Base-by-base conservation (phyloP, 1,140 invertebrate species). In the Amyelois transitella region DNA sequence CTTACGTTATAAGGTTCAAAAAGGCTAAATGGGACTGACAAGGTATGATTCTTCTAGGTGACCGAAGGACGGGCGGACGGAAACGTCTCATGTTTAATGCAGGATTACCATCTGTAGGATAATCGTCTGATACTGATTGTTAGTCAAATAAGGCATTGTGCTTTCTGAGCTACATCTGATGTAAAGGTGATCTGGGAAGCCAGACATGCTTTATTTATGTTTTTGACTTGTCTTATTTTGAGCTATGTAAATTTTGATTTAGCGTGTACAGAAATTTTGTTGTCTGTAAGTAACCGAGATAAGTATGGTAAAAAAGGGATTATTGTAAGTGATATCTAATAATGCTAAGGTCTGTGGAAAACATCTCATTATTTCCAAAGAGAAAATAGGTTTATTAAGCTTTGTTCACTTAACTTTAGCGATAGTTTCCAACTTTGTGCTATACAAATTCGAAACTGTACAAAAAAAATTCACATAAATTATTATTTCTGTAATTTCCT, bases 91-190 rank as follows among this genome's bases (percentile, higher is more conserved):
- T 85, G 56, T 74, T 81, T 82, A 68, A 85, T 85, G 66, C 69
- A 79, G 57, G 47, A 53, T 53, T 52, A 48, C 14, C 49, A 47
- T 53, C 47, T 53, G 53, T 53, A 74, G 67, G 71, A 79, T 85
- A 85, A 85, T 85, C 78, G 67, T 43, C 71, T 66, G 64, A 77
- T 77, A 64, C 68, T 75, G 73, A 80, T 81, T 82, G 77, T 77
- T 78, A 82, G 81, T 79, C 81, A 85, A 85, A 85, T 82, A 82
- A 78, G 76, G 69, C 55, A 81, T 82, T 85, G 77, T 82, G 66
- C 53, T 12, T 12, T 38, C 17, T 38, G 32, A 45, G 19, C 43
- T 44, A 6, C 43, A 4, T 19, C 18, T 18, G 43, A 38, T 38
- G 32, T 38, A 14, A 38, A 38, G 32, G 32, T 8, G 32, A 38